These are phyloP conservation scores for Zaprionus davidi DNA, from an alignment of 1,140 invertebrate genomes.

Conservation along the genomic window DNA sequence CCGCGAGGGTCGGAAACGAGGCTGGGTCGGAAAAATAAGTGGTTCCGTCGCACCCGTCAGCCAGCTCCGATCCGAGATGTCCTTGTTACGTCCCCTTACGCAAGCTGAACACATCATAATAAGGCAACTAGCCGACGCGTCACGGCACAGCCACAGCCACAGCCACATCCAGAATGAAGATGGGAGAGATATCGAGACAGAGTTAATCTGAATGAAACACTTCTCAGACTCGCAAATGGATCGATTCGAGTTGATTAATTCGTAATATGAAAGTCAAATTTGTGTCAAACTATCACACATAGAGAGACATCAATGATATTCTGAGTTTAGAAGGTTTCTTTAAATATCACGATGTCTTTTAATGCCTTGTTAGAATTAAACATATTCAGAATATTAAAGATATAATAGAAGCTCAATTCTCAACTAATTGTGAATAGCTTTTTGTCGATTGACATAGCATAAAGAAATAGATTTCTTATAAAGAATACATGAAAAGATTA, in stretches of 20 bases:
- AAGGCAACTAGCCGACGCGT: conserved; percentile 59
- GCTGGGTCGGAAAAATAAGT: conserved; percentile 40
- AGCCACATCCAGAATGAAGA: conserved; percentile 6
- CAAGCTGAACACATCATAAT: conserved; percentile 68
- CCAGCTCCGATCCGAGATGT: conserved; percentile 49
- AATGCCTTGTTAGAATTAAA: not conserved
- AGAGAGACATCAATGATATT: not conserved
- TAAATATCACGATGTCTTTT: not conserved
- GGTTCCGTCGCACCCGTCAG: conserved; percentile 55
- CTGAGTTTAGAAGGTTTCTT: not conserved
- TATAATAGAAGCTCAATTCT: no score
- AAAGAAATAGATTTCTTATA: no score
- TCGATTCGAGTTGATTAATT: conserved; percentile 33
- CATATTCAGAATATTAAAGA: not conserved
- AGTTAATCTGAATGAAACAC: conserved; percentile 40
- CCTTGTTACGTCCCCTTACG: conserved; percentile 61
- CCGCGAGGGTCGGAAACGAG: conserved; percentile 5
- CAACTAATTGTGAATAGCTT: no score
- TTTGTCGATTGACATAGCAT: no score
- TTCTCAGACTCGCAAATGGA: not conserved
- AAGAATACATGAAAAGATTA: no score
- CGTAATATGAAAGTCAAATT: conserved; percentile 17
- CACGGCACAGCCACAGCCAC: conserved; percentile 22
- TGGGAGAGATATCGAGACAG: conserved; percentile 16
- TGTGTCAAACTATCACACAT: not conserved